Evolutionary conservation across 1,140 invertebrate species (phyloP).

Genomic region (Varroa destructor): DNA sequence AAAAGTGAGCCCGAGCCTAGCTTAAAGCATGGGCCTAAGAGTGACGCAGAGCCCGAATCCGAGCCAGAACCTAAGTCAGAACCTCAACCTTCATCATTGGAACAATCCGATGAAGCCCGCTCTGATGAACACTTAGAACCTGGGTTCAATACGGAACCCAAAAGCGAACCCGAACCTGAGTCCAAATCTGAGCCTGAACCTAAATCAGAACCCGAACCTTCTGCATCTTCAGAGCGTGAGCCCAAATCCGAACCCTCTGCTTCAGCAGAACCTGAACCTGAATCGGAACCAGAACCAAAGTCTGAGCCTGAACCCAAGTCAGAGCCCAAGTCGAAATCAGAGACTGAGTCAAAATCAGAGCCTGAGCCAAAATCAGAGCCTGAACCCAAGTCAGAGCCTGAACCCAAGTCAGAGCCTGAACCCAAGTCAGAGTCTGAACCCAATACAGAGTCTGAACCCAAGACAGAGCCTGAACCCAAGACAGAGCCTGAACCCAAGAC

Average conservation of each 20-base stretch:
- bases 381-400: conserved; percentile 31
- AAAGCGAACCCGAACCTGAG: conserved; percentile 34
- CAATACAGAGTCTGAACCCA: not conserved
- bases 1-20: not conserved
- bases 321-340: conserved; percentile 32
- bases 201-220: conserved; percentile 39
- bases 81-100: conserved; percentile 41
- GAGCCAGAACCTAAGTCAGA: conserved; percentile 41
- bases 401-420: conserved; percentile 28
- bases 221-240: conserved; percentile 37
- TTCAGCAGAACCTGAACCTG: conserved; percentile 37
- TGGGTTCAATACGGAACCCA: conserved; percentile 39
- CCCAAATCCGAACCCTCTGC: conserved; percentile 30
- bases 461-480: conserved; percentile 30
- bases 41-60: conserved; percentile 36
- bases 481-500: conserved; percentile 1
- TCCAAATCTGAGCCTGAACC: conserved; percentile 33
- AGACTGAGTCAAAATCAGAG: conserved; percentile 36
- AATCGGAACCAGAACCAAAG: conserved; percentile 36
- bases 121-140: conserved; percentile 37
- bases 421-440: conserved; percentile 24
- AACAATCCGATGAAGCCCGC: conserved; percentile 41
- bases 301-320: conserved; percentile 38
- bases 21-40: conserved; percentile 33
- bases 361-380: conserved; percentile 25